A percentile compares a stretch with the other conserved stretches of the same genome.
Evolutionary conservation across 2,113 vertebrate genomes (phyloP).

Genomic region (Hemibates koningsi): DNA sequence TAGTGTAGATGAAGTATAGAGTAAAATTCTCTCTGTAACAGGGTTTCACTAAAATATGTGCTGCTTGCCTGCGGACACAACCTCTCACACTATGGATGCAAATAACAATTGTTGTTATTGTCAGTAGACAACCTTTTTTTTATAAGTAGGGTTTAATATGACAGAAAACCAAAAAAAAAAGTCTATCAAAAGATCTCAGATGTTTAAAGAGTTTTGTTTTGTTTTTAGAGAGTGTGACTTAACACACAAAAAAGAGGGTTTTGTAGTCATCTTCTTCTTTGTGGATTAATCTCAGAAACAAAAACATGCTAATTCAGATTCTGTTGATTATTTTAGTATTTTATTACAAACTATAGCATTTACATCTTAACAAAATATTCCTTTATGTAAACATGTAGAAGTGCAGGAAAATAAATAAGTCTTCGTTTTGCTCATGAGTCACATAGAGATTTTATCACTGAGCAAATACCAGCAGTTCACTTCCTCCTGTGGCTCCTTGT

Average conservation of each 20-base stretch:
- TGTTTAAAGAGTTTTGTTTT: neutral
- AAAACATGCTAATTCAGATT: neutral
- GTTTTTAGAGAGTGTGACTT: neutral
- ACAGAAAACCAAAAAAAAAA: neutral
- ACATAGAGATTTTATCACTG: neutral
- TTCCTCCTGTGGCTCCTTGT: neutral
- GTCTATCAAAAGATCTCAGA: neutral
- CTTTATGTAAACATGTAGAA: conserved; percentile 40
- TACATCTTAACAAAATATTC: neutral
- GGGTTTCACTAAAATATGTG: neutral
- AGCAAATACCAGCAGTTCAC: neutral
- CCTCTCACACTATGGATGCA: neutral
- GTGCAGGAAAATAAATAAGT: conserved; percentile 43
- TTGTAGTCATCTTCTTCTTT: neutral
- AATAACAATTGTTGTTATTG: neutral
- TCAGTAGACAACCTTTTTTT: neutral
- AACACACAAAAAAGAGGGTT: neutral
- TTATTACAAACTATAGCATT: conserved; percentile 32
- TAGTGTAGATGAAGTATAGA: neutral
- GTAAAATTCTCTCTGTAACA: neutral
- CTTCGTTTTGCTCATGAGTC: neutral
- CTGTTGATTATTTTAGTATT: neutral
- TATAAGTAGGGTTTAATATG: neutral
- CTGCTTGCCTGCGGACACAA: neutral
- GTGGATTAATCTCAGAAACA: neutral